Percentiles rank a stretch among this genome's conserved stretches.
phyloP scores from a whole-genome alignment of 2,113 vertebrate genomes.

The Clinocottus analis region DNA sequence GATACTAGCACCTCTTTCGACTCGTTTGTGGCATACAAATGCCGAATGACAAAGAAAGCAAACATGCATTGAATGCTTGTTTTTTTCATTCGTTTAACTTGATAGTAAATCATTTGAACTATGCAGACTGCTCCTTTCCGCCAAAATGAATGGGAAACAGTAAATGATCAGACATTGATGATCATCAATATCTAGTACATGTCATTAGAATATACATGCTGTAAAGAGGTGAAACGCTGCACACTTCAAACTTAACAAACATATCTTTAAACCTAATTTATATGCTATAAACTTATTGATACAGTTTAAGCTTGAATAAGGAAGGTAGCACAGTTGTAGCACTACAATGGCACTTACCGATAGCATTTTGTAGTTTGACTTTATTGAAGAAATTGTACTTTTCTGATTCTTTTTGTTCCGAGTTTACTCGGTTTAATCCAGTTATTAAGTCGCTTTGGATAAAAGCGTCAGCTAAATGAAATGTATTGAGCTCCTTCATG shows the following conservation, averaged over 20 bases:
- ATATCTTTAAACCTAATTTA: neutral
- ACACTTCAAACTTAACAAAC: neutral
- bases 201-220: neutral
- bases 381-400: too few species aligned
- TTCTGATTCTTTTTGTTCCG: too few species aligned
- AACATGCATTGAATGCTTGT: neutral
- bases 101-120: accelerated
- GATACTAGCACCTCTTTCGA: neutral
- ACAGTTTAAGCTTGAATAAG: too few species aligned
- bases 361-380: too few species aligned
- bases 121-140: neutral
- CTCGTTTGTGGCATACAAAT: neutral
- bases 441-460: too few species aligned
- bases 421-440: too few species aligned
- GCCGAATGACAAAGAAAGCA: neutral
- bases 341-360: too few species aligned
- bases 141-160: slow-evolving; percentile 1
- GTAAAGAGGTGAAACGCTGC: neutral
- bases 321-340: too few species aligned
- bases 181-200: neutral
- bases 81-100: neutral
- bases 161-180: neutral
- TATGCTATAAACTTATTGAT: neutral
- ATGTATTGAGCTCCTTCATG: too few species aligned
- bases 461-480: too few species aligned